Evolutionary conservation across 2,113 vertebrate species (phyloP), one percentile per base, ranked within the genome.

Genomic region (Craseonycteris thonglongyai): DNA sequence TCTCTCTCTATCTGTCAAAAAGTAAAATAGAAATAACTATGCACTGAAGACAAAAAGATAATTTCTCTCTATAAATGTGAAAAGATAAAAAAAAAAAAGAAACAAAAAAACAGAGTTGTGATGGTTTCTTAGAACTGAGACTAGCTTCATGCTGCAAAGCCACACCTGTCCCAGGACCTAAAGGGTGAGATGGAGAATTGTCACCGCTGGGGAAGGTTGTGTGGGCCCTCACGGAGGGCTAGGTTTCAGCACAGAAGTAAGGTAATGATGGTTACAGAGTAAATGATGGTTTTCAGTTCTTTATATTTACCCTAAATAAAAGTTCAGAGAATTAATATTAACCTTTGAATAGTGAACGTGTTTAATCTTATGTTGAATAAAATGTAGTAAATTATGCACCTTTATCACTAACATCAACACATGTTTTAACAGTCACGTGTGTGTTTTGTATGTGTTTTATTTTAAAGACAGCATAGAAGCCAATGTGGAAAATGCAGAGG

Each of bases 391-490:
- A 30, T 65, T 74, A 15, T 8, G 7, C 18, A 71, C 35, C 40
- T 74, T 28, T 47, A 1, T 72, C 61, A 7, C 38, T 69, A 33
- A 6, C n/a, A 35, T 61, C 45, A 42, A 1, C 38, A 26, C 4
- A 3, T n/a, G 11, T 76, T 90, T 90, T 79, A 92, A 68, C 74
- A 66, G 12, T 42, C 80, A 28, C 74, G 1, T 69, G 7, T 74
- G 14, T 82, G 24, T 85, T 14, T 7, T 81, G 33, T 96, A 15
- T 49, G 49, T 49, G 12, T 95, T 95, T 83, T 83, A 16, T 97
- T 96, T 97, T 97, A 95, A 97, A 99, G 99, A 99, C 95, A 99
- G 99, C 97, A 99, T 99, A 98, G 99, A 99, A 97, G 99, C 99
- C 97, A 99, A 99, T 0, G 99, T 99, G 92, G 99, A 99, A 97